Percentiles rank a stretch among this genome's conserved stretches.
These are phyloP conservation scores for Aldrovandia affinis DNA, from an alignment of 2,797 vertebrate genomes.

Conservation along the genomic window DNA sequence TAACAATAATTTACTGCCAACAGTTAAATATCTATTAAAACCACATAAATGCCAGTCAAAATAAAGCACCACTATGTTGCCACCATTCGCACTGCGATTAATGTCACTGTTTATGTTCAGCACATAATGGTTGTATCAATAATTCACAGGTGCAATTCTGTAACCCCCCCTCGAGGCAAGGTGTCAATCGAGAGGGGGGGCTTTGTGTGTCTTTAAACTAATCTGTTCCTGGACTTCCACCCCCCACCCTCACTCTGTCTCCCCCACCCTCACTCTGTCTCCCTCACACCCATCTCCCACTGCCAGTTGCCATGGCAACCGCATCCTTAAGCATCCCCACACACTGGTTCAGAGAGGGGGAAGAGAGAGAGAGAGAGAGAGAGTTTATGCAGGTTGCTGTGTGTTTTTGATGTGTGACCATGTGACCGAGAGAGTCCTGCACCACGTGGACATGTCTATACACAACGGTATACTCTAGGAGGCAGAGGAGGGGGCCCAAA, in stretches of 20 bases:
- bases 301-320: constrained; percentile 80
- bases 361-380: constrained; percentile 46
- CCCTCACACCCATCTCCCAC: constrained; percentile 54
- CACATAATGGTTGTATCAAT: constrained; percentile 11
- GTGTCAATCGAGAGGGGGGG: not conserved
- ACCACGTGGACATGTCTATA: not conserved
- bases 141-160: not conserved
- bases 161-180: not conserved
- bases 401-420: constrained; percentile 1
- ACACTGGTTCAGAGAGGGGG: constrained; percentile 64
- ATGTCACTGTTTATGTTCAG: constrained; percentile 15
- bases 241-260: constrained; percentile 18
- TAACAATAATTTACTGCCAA: not conserved
- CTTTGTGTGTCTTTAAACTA: constrained; percentile 21
- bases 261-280: constrained; percentile 37
- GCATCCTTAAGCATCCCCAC: constrained; percentile 44
- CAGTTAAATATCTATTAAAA: constrained; percentile 18
- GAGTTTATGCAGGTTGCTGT: not conserved
- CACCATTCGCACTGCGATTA: not conserved
- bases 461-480: no score
- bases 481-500: not conserved
- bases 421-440: not conserved
- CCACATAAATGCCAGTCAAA: constrained; percentile 11
- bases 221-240: constrained; percentile 30
- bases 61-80: not conserved